These are phyloP conservation scores for Drosophila monieri DNA, from an alignment of 2,888 invertebrate species.

Conservation along the genomic window DNA sequence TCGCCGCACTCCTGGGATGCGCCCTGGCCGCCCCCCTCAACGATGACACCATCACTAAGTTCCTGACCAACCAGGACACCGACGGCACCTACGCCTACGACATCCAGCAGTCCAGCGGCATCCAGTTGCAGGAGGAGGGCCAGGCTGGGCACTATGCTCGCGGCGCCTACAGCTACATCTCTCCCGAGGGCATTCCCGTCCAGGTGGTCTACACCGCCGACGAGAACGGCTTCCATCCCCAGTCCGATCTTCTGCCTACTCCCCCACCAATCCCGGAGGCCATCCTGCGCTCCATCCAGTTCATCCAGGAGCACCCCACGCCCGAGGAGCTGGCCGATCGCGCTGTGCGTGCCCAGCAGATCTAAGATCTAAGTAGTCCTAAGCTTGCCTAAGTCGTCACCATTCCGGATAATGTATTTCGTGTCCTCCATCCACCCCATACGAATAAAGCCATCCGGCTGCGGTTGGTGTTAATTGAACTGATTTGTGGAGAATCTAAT, in stretches of 20 bases:
- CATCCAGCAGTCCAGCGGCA: slow-evolving; percentile 86
- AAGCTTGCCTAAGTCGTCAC: slow-evolving; percentile 19
- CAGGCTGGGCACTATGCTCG: slow-evolving; percentile 84
- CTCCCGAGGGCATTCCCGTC: slow-evolving; percentile 79
- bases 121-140: slow-evolving; percentile 85
- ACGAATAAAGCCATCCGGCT: slow-evolving; percentile 47
- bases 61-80: slow-evolving; percentile 51
- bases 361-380: slow-evolving; percentile 35
- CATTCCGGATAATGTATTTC: slow-evolving; percentile 11
- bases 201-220: slow-evolving; percentile 75
- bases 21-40: slow-evolving; percentile 45
- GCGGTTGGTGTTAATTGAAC: slow-evolving; percentile 46
- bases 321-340: slow-evolving; percentile 78
- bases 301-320: slow-evolving; percentile 75
- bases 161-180: slow-evolving; percentile 62
- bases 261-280: slow-evolving; percentile 79
- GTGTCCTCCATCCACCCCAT: slow-evolving; percentile 17
- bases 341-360: slow-evolving; percentile 58
- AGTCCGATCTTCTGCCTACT: slow-evolving; percentile 77
- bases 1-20: slow-evolving; percentile 49
- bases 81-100: slow-evolving; percentile 84
- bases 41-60: slow-evolving; percentile 37
- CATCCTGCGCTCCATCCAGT: slow-evolving; percentile 70
- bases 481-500: slow-evolving; percentile 51
- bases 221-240: slow-evolving; percentile 78